Conservation (phyloP, 2,888 invertebrate species). For the Chymomyza amoena region DNA sequence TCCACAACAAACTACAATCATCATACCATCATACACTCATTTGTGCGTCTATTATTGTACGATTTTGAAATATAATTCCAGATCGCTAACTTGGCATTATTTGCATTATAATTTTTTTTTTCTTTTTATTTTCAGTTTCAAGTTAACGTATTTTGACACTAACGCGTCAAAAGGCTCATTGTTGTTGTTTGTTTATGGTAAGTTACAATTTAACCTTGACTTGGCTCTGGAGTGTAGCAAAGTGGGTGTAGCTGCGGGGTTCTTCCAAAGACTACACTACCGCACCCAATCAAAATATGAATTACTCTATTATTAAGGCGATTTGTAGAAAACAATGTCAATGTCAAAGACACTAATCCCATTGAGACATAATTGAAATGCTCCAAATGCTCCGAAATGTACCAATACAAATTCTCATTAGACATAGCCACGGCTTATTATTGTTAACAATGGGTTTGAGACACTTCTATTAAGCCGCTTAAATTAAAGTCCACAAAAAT, state of each 20-base stretch:
- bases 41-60: constrained; percentile 5
- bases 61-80: constrained; percentile 36
- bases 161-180: not conserved
- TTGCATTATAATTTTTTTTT: constrained; percentile 38
- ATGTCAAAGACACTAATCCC: constrained; percentile 50
- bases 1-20: not conserved
- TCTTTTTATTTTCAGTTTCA: not conserved
- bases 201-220: not conserved
- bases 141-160: not conserved
- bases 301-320: not conserved
- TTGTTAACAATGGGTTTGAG: not conserved
- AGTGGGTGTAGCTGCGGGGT: not conserved
- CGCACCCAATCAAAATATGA: not conserved
- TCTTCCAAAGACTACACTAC: not conserved
- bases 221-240: not conserved
- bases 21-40: not conserved
- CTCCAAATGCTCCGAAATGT: constrained; percentile 19
- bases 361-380: constrained; percentile 19
- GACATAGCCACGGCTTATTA: constrained; percentile 3
- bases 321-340: constrained; percentile 62
- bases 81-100: constrained; percentile 36
- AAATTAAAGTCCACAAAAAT: not conserved
- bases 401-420: constrained; percentile 12
- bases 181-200: not conserved
- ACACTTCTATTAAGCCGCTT: not conserved